Percentiles rank a stretch among this genome's conserved stretches.
Conservation (phyloP, 2,113 vertebrate species). For the Podarcis raffonei region DNA sequence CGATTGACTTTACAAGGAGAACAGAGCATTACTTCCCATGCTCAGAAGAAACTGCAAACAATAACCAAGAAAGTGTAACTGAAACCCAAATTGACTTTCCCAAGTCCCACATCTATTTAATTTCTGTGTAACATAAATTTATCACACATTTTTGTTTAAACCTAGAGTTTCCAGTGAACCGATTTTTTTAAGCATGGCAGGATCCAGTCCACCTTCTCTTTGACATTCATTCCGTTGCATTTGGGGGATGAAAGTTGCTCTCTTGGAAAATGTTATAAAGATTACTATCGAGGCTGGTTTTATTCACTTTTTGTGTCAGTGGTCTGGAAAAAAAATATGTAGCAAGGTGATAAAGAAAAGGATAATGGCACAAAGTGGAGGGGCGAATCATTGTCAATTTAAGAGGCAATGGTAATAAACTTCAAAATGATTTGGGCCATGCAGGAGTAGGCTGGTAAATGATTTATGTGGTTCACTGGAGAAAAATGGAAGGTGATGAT, state of each 20-base stretch:
- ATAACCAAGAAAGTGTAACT: neutral
- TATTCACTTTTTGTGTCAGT: slow-evolving; percentile 38
- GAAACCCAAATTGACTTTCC: neutral
- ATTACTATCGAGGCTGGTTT: slow-evolving; percentile 30
- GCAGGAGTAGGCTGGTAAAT: neutral
- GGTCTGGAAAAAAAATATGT: slow-evolving; percentile 30
- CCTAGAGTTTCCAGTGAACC: neutral
- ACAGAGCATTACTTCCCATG: neutral
- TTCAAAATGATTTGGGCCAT: neutral
- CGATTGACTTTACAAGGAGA: neutral
- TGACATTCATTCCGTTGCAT: slow-evolving; percentile 7
- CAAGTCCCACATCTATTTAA: neutral
- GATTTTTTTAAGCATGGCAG: neutral
- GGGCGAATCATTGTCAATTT: neutral
- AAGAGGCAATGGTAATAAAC: neutral
- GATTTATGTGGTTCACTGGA: neutral
- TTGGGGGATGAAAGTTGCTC: slow-evolving; percentile 5
- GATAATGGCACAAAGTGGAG: neutral
- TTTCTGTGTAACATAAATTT: neutral
- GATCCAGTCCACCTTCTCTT: neutral
- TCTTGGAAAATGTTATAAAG: slow-evolving; percentile 29
- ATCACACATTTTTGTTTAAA: neutral
- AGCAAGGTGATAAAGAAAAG: neutral
- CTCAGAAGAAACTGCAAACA: neutral
- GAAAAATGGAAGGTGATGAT: neutral